phyloP scores from a whole-genome alignment of 1,140 invertebrate genomes.

The Zaprionus ornatus region DNA sequence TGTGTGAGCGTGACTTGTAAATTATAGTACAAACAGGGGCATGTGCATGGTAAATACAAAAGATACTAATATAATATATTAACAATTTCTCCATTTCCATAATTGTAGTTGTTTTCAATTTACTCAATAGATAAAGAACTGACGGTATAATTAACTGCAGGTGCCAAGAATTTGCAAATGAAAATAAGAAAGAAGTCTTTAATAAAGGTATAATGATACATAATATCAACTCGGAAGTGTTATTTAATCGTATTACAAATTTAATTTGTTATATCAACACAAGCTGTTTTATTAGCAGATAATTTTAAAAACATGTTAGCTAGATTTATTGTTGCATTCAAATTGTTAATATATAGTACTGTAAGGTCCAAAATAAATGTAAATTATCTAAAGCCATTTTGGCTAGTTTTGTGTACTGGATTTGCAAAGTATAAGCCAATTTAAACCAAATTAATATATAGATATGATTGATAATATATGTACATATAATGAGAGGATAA shows the following conservation, averaged over 20 bases:
- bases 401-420: not conserved
- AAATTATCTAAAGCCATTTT: not conserved
- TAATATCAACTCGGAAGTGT: not conserved
- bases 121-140: not conserved
- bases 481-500: not conserved
- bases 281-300: too few relatives aligned
- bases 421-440: not conserved
- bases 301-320: not conserved
- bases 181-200: not conserved
- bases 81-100: not conserved
- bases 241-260: not conserved
- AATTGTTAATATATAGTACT: not conserved
- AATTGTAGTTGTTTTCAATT: not conserved
- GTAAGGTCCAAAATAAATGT: not conserved
- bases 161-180: not conserved
- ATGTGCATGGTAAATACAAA: not conserved
- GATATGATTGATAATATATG: not conserved
- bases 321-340: not conserved
- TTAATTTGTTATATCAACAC: too few relatives aligned
- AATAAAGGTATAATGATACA: not conserved
- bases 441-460: not conserved
- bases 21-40: not conserved
- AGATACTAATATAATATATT: constrained; percentile 3
- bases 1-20: not conserved
- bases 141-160: not conserved